Conservation (phyloP, 2,888 invertebrate species). For the Microctonus hyperodae region DNA sequence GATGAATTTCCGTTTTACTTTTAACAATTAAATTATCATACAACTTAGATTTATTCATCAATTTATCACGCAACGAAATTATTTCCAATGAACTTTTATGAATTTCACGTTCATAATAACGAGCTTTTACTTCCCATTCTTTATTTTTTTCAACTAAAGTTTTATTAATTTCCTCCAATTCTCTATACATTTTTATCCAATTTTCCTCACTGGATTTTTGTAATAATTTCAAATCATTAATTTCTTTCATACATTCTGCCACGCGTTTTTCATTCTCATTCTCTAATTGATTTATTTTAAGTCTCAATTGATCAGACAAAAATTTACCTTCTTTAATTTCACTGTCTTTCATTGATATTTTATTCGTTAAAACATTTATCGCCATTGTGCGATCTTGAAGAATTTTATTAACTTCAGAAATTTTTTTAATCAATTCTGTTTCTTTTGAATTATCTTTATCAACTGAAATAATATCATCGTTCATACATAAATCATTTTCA, state of each 20-base stretch:
- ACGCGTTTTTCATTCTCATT: constrained; percentile 41
- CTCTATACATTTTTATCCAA: constrained; percentile 42
- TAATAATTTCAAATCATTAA: constrained; percentile 40
- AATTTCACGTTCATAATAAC: constrained; percentile 48
- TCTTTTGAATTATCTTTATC: neutral
- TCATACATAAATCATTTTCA: constrained; percentile 28
- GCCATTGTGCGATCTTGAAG: constrained; percentile 47
- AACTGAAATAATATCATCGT: neutral
- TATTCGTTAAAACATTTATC: constrained; percentile 47
- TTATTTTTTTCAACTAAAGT: constrained; percentile 39
- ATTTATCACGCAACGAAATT: constrained; percentile 46
- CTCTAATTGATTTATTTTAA: constrained; percentile 42
- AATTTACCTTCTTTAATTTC: constrained; percentile 37
- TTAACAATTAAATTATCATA: constrained; percentile 52
- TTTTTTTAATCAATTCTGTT: constrained; percentile 37
- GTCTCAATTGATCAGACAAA: constrained; percentile 40
- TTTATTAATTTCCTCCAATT: constrained; percentile 42
- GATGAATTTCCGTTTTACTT: constrained; percentile 47
- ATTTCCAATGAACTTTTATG: constrained; percentile 46
- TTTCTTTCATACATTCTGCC: constrained; percentile 44
- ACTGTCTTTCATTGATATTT: constrained; percentile 40
- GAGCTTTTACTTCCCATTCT: constrained; percentile 44
- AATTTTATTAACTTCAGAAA: constrained; percentile 48
- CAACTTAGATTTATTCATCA: constrained; percentile 40
- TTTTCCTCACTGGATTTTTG: constrained; percentile 41